Base-by-base conservation (phyloP, 2,888 invertebrate genomes). In the Trachelus iudaicus region DNA sequence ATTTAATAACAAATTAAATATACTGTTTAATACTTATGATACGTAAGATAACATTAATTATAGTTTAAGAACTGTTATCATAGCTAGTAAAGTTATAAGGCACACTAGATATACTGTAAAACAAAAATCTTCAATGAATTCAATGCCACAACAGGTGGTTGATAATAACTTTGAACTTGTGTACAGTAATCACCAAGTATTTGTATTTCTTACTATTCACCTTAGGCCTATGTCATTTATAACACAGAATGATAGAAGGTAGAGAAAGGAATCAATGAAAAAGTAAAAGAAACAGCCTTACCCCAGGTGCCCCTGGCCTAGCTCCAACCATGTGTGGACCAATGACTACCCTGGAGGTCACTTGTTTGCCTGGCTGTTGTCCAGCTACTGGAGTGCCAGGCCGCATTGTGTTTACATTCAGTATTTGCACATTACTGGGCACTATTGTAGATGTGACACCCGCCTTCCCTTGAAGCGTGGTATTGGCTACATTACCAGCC, bases 291-390 rank as follows among this genome's bases (percentile, higher is more conserved):
- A 79, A 69, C 74, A 69, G n/a, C 92, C 94, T 94, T 94, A 96
- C 96, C 92, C 95, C 95, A 85, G 97, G 96, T 91, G 95, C 95
- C 85, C 96, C 96, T 76, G 96, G 95, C 90, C 97, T 93, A 75
- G 96, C 93, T 86, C 96, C 96, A 84, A 96, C 95, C 93, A 97
- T 95, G 92, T 97, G 96, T 87, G 95, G 96, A 87, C 96, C 96
- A 86, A 97, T 95, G 86, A 97, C 96, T 87, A 98, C 96, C 89
- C 97, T 94, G 76, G 96, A 95, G 80, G 96, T 94, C 82, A 96
- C 95, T 80, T 90, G 91, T 82, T 91, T 91, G 73, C 87, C 90
- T 92, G 97, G 97, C 91, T 95, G 95, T 91, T 96, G 96, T 79
- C 94, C 94, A 81, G 94, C 93, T 85, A 94, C 94, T 74, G 96